These are phyloP conservation scores for Busseola fusca DNA, from an alignment of 2,888 invertebrate genomes.

Conservation along the genomic window DNA sequence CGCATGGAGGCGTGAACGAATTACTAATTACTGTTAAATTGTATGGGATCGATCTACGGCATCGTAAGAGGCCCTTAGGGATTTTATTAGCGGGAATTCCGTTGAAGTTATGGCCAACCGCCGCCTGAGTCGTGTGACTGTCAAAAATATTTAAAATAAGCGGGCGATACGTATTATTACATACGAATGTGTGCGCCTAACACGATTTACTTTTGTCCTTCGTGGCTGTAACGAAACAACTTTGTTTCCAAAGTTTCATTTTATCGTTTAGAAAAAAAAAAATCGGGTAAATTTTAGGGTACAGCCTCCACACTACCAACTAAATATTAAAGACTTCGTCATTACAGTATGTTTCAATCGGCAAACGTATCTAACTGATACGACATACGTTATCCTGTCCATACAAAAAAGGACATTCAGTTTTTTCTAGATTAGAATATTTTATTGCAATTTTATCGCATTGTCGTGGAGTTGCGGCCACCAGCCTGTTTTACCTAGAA, in stretches of 20 bases:
- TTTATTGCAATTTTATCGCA: too few relatives aligned
- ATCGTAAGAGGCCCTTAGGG: slow-evolving; percentile 47
- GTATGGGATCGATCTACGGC: slow-evolving; percentile 53
- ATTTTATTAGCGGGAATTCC: slow-evolving; percentile 41
- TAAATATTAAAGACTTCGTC: too few relatives aligned
- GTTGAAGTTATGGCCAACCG: slow-evolving; percentile 10
- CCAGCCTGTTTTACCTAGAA: too few relatives aligned
- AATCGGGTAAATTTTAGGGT: neutral
- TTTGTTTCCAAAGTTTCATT: neutral
- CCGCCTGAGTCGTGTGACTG: slow-evolving; percentile 11
- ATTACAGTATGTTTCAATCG: too few relatives aligned
- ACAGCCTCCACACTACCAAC: neutral
- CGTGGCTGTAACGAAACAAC: neutral
- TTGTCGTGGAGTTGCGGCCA: too few relatives aligned
- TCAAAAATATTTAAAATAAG: slow-evolving; percentile 31
- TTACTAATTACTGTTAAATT: slow-evolving; percentile 57
- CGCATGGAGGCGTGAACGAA: slow-evolving; percentile 54
- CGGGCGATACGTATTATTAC: neutral
- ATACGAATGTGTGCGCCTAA: neutral
- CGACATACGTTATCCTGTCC: too few relatives aligned
- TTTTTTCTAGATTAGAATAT: too few relatives aligned
- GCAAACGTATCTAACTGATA: too few relatives aligned
- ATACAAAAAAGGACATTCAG: too few relatives aligned
- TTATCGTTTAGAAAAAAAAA: too few relatives aligned
- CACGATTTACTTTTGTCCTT: neutral